Evolutionary conservation across 1,140 invertebrate species (phyloP).

Genomic region (Drosophila subobscura): DNA sequence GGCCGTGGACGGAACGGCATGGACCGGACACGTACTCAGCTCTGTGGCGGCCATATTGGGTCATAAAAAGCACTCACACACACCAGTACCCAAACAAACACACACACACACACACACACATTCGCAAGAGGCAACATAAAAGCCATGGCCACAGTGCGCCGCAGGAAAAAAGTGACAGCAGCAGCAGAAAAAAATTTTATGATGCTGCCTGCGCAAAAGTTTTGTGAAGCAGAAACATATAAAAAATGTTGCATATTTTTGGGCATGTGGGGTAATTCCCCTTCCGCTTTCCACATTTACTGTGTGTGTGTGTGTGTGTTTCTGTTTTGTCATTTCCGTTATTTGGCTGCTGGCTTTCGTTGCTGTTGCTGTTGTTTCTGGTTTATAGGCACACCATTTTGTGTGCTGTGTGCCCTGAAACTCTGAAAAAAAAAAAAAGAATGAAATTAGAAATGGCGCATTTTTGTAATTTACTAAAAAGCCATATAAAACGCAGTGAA

Average conservation of each 20-base stretch:
- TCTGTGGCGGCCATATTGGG: constrained; percentile 78
- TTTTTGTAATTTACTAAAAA: constrained; percentile 78
- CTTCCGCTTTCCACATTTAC: neutral
- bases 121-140: constrained; percentile 47
- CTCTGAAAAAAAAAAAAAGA: constrained; percentile 26
- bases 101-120: constrained; percentile 30
- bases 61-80: constrained; percentile 75
- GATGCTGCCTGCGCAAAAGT: constrained; percentile 67
- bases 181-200: constrained; percentile 79
- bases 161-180: constrained; percentile 69
- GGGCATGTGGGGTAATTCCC: constrained; percentile 43
- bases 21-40: constrained; percentile 61
- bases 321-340: constrained; percentile 53
- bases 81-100: constrained; percentile 28
- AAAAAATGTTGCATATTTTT: constrained; percentile 81
- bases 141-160: constrained; percentile 55
- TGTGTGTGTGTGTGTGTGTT: constrained; percentile 23
- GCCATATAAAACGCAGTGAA: constrained; percentile 69
- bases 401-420: constrained; percentile 26
- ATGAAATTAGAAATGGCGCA: constrained; percentile 66
- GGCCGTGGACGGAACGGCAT: constrained; percentile 21
- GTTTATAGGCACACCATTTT: constrained; percentile 64
- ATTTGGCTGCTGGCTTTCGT: constrained; percentile 19
- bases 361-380: constrained; percentile 36
- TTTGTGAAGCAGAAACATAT: constrained; percentile 81